These are phyloP conservation scores for Planococcus citri DNA, from an alignment of 1,140 invertebrate species.

Conservation along the genomic window DNA sequence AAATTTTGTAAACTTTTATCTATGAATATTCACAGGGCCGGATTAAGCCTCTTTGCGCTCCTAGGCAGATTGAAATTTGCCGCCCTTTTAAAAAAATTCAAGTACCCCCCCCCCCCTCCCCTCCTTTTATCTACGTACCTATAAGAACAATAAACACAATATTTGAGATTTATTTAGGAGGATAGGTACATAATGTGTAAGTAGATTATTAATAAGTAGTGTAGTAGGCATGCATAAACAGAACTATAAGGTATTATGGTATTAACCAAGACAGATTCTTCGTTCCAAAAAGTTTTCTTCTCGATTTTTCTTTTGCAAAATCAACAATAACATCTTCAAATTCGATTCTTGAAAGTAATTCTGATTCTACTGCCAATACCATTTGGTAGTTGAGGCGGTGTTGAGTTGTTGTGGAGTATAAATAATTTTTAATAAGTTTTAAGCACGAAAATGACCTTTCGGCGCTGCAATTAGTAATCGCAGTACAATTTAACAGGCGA, in stretches of 20 bases:
- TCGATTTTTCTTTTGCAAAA: constrained; percentile 21
- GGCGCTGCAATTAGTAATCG: constrained; percentile 21
- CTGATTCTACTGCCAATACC: background rate
- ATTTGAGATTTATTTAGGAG: background rate
- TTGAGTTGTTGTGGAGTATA: background rate
- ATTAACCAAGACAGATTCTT: background rate
- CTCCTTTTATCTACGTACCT: background rate
- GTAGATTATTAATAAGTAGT: background rate
- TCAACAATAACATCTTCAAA: constrained; percentile 16
- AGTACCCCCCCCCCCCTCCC: too few relatives aligned
- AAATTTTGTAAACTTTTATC: too few relatives aligned
- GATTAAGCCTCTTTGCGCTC: background rate
- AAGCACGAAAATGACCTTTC: constrained; percentile 21
- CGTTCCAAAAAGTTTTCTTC: background rate
- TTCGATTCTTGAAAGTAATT: background rate
- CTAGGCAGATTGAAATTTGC: background rate
- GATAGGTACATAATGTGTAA: background rate
- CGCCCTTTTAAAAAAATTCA: background rate
- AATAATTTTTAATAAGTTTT: constrained; percentile 22
- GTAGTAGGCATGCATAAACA: background rate
- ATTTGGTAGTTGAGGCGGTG: background rate
- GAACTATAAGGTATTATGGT: too few relatives aligned
- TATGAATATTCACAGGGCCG: background rate
- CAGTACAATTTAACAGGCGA: background rate
- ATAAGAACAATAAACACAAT: background rate